These are phyloP conservation scores for Cryptotis parvus DNA, from an alignment of 2,113 vertebrate genomes.

Conservation along the genomic window DNA sequence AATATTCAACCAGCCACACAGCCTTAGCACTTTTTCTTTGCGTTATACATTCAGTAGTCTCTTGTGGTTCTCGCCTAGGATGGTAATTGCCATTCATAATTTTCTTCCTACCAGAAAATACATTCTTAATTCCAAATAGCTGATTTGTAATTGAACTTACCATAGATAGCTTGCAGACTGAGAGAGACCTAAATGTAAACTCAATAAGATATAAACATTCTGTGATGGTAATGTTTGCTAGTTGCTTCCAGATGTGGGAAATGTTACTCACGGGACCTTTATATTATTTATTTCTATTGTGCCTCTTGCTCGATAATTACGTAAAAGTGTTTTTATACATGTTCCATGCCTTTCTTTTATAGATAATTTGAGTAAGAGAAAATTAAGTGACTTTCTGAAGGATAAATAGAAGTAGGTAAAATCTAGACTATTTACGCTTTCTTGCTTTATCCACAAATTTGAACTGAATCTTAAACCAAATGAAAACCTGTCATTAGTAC, in stretches of 20 bases:
- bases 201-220: constrained; percentile 11
- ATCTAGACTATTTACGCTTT: constrained; percentile 3
- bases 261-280: neutral
- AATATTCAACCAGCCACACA: neutral
- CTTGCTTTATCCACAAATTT: constrained; percentile 66
- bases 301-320: neutral
- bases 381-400: constrained; percentile 58
- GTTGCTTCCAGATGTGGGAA: neutral
- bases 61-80: constrained; percentile 52
- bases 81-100: constrained; percentile 74
- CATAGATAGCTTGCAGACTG: neutral
- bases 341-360: constrained; percentile 18
- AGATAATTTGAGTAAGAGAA: constrained; percentile 64
- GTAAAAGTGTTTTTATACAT: neutral
- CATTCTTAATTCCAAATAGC: constrained; percentile 65
- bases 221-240: neutral
- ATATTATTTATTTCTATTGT: constrained; percentile 35
- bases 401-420: constrained; percentile 64
- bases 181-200: neutral
- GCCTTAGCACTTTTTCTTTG: constrained; percentile 35
- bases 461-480: constrained; percentile 54
- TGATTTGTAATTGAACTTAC: constrained; percentile 60
- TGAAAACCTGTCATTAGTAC: constrained; percentile 61
- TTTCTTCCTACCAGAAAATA: constrained; percentile 64
- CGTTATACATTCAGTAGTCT: constrained; percentile 61